These are phyloP conservation scores for Drosophila pseudotalamancana DNA, from an alignment of 2,888 invertebrate species.

Conservation along the genomic window DNA sequence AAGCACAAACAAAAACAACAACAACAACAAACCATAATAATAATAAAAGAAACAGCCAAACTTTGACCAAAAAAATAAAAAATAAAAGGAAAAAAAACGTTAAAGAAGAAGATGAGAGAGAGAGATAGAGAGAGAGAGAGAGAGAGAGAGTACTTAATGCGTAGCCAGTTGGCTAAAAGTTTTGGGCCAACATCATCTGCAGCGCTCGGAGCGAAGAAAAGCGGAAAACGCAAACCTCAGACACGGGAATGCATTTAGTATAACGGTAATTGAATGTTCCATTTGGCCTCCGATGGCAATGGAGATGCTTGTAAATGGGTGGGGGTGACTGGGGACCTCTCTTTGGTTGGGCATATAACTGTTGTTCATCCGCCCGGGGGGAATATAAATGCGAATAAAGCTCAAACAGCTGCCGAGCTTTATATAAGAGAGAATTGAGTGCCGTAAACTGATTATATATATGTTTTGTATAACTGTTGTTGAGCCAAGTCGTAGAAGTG, in stretches of 20 bases:
- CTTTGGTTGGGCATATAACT: background rate
- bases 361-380: background rate
- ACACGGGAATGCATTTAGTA: slow-evolving; percentile 50
- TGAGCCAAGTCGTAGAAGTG: background rate
- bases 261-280: slow-evolving; percentile 44
- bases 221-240: slow-evolving; percentile 14
- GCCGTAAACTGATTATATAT: slow-evolving; percentile 4
- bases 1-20: slow-evolving; percentile 15
- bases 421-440: slow-evolving; percentile 4
- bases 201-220: slow-evolving; percentile 20
- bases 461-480: slow-evolving; percentile 2
- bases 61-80: slow-evolving; percentile 3
- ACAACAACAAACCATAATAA: slow-evolving; percentile 14
- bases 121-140: background rate
- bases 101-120: background rate
- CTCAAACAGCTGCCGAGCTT: slow-evolving; percentile 6
- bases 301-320: too few relatives aligned
- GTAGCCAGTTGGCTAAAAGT: slow-evolving; percentile 35
- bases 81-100: background rate
- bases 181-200: slow-evolving; percentile 27
- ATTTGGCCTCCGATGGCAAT: too few relatives aligned
- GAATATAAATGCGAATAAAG: background rate
- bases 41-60: slow-evolving; percentile 14
- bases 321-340: background rate
- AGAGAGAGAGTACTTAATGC: slow-evolving; percentile 29